Conservation (phyloP, 2,888 invertebrate genomes). For the Drosophila borborema region DNA sequence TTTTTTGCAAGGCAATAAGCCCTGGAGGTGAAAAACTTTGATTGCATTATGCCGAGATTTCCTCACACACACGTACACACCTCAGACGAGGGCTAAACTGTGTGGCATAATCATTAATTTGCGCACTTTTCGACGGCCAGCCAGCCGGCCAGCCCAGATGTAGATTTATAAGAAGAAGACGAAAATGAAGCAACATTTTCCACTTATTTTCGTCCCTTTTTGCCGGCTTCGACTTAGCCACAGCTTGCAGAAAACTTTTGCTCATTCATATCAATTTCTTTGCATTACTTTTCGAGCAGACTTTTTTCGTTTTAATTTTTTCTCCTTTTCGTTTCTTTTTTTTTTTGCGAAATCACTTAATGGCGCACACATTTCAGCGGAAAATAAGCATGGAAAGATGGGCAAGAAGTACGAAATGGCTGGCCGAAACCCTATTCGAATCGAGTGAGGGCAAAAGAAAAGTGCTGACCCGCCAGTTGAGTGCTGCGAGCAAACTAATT, state of each 20-base stretch:
- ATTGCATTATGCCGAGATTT: conserved; percentile 76
- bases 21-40: conserved; percentile 62
- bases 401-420: conserved; percentile 1
- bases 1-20: conserved; percentile 56
- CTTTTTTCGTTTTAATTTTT: conserved; percentile 14
- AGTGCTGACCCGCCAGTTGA: conserved; percentile 54
- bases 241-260: conserved; percentile 70
- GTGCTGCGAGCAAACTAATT: conserved; percentile 42
- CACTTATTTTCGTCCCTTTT: conserved; percentile 39
- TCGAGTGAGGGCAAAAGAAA: conserved; percentile 46
- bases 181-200: conserved; percentile 30
- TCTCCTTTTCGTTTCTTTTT: conserved; percentile 16
- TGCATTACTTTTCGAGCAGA: conserved; percentile 53
- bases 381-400: neutral
- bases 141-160: conserved; percentile 56
- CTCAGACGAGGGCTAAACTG: conserved; percentile 30
- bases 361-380: conserved; percentile 42
- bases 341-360: conserved; percentile 67
- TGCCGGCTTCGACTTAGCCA: conserved; percentile 18
- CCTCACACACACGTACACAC: conserved; percentile 33
- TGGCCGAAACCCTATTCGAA: conserved; percentile 42
- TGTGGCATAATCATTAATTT: conserved; percentile 73
- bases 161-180: conserved; percentile 13
- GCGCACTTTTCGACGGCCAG: conserved; percentile 48
- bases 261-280: conserved; percentile 74